Conservation (phyloP, 2,113 vertebrate species). For the Mobula hypostoma region DNA sequence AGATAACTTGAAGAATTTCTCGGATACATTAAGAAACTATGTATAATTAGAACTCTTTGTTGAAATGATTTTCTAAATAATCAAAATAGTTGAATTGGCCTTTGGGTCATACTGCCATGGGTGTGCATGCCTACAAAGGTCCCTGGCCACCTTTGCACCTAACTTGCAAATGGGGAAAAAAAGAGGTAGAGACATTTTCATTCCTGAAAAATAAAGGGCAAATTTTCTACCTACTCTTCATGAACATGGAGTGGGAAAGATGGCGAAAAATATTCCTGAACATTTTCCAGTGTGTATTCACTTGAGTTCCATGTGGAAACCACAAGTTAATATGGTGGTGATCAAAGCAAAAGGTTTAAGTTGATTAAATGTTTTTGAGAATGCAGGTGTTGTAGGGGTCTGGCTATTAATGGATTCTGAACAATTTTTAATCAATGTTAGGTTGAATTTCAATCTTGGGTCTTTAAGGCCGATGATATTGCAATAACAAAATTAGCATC, state of each 20-base stretch:
- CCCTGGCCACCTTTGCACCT: background rate
- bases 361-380: conserved; percentile 8
- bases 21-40: background rate
- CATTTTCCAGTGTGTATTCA: background rate
- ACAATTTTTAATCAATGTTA: conserved; percentile 1
- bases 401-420: background rate
- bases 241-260: background rate
- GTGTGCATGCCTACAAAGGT: background rate
- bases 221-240: background rate
- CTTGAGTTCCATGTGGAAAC: background rate
- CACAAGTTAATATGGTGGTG: background rate
- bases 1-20: background rate
- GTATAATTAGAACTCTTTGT: background rate
- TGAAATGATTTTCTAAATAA: background rate
- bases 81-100: background rate
- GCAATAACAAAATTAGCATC: background rate
- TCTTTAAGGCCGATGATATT: background rate
- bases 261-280: background rate
- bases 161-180: background rate
- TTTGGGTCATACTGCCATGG: background rate
- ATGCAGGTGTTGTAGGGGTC: background rate
- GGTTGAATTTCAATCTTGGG: background rate
- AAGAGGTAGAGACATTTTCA: background rate
- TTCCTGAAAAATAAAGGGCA: background rate
- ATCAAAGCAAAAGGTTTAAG: background rate